Evolutionary conservation across 1,140 invertebrate genomes (phyloP), one percentile per base, ranked within the genome.

Genomic region (Cherax quadricarinatus): DNA sequence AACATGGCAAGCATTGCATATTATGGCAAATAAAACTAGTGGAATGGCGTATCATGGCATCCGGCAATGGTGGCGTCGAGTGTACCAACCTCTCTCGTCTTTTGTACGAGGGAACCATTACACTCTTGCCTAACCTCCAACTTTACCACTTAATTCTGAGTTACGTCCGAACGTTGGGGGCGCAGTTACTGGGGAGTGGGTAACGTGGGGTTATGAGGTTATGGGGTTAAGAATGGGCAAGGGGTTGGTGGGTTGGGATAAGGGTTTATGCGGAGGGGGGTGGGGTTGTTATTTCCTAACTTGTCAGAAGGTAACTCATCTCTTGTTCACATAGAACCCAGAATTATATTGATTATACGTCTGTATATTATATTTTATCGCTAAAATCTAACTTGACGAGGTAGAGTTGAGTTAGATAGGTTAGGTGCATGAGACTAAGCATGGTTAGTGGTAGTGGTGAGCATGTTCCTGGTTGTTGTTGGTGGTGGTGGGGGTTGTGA

Each of bases 131-230:
- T 21, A 41, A 41, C 79, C 48, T 48, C 48, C 21, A 49, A 51
- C 79, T 81, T 57, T 81, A 10, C 51, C 24, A 21, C 79, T 81
- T 57, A 21, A 30, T 75, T 75, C 70, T 75, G 70, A 75, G 70
- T 75, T 75, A 75, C 6, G 70, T 30, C 5, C 66, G 16, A 18
- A 18, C 21, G 66, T n/a, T 14, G 66, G 3, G 14, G 18, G 62
- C 18, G 66, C 66, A 18, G 5, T 14, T 18, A 70, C 66, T 70
- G 12, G 6, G 66, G 18, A 18, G 53, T 9, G 14, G 53, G 53
- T 66, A 3, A 5, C 14, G 62, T 66, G 12, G 18, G 62, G 21
- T 66, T 66, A 66, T 66, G 53, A 1, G 62, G 18, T 4, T 4
- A 66, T 12, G 14, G 62, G 14, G 62, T 66, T 66, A 21, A 18